phyloP scores from a whole-genome alignment of 2,888 invertebrate species.

The Pachycephus smyrnensis region DNA sequence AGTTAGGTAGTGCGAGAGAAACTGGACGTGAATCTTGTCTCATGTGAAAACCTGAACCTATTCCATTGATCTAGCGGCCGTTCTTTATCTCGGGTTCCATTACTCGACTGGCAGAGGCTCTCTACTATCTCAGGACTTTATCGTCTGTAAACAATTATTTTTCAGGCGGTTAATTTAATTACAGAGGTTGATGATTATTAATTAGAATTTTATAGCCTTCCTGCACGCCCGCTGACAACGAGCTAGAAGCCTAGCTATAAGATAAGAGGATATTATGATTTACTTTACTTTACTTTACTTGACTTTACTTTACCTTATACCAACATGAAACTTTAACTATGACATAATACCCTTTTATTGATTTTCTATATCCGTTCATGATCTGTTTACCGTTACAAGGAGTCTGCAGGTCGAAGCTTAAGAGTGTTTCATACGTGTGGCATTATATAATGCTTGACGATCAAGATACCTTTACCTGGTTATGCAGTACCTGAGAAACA shows the following conservation, averaged over 20 bases:
- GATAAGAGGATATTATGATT: constrained; percentile 5
- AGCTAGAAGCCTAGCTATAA: neutral
- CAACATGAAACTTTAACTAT: neutral
- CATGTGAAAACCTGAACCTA: neutral
- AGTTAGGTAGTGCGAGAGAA: neutral
- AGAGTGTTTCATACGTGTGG: neutral
- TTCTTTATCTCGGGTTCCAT: constrained; percentile 6
- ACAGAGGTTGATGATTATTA: constrained; percentile 29
- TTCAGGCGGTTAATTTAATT: constrained; percentile 32
- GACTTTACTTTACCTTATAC: neutral
- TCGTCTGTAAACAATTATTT: constrained; percentile 32
- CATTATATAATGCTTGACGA: neutral
- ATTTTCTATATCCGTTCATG: neutral
- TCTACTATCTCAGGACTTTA: constrained; percentile 21
- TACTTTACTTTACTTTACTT: neutral
- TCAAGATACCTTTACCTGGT: neutral
- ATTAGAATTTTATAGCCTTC: constrained; percentile 27
- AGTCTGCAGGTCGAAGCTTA: neutral
- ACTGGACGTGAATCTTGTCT: neutral
- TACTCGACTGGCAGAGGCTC: constrained; percentile 7
- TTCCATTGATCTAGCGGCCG: constrained; percentile 2
- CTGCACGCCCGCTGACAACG: constrained; percentile 6
- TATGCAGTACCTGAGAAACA: neutral
- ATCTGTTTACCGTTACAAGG: neutral
- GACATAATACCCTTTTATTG: neutral